Evolutionary conservation across 2,888 invertebrate genomes (phyloP).

Genomic region (Selenia dentaria): DNA sequence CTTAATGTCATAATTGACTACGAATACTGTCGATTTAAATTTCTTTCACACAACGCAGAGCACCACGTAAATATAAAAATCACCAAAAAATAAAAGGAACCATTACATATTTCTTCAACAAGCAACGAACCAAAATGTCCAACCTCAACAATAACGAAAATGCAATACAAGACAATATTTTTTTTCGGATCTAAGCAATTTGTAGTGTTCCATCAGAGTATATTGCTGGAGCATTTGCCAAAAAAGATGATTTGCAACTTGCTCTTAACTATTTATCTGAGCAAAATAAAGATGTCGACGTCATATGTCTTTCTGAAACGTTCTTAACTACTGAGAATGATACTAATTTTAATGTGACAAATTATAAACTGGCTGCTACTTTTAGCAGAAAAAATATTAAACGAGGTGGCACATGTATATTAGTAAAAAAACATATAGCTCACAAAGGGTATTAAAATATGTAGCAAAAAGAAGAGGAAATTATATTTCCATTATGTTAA

Average conservation of each 20-base stretch:
- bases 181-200: slow-evolving; percentile 11
- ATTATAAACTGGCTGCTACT: slow-evolving; percentile 6
- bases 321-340: slow-evolving; percentile 12
- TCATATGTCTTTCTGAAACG: slow-evolving; percentile 21
- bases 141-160: too few relatives aligned
- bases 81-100: too few relatives aligned
- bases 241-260: slow-evolving; percentile 13
- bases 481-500: too few relatives aligned
- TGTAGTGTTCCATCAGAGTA: slow-evolving; percentile 20
- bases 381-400: slow-evolving; percentile 8
- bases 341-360: slow-evolving; percentile 1
- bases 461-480: too few relatives aligned
- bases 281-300: slow-evolving; percentile 6
- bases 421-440: background rate
- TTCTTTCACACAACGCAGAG: background rate
- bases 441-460: too few relatives aligned
- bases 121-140: too few relatives aligned
- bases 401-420: slow-evolving; percentile 19
- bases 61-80: too few relatives aligned
- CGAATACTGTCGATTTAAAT: background rate
- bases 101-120: background rate
- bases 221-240: slow-evolving; percentile 13
- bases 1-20: background rate
- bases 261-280: slow-evolving; percentile 2
- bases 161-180: background rate